Conservation (phyloP, 2,797 vertebrate genomes). For the Melanotaenia boesemani region DNA sequence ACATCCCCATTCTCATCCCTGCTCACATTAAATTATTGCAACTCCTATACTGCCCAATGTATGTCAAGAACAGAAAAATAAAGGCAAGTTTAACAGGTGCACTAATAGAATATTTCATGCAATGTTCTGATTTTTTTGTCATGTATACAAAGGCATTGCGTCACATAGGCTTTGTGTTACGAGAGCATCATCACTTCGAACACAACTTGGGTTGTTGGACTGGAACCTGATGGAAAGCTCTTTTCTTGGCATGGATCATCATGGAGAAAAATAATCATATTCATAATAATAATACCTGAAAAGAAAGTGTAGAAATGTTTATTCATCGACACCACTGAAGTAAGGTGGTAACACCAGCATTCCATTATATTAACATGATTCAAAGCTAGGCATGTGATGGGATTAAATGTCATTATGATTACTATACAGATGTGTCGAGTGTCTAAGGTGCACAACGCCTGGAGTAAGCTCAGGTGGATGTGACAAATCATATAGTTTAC, state of each 20-base stretch:
- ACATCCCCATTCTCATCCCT: constrained; percentile 13
- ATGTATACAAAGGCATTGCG: constrained; percentile 77
- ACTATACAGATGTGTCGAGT: constrained; percentile 78
- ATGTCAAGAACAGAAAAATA: constrained; percentile 73
- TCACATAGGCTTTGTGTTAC: constrained; percentile 65
- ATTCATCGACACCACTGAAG: constrained; percentile 65
- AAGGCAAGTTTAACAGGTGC: constrained; percentile 80
- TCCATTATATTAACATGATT: constrained; percentile 75
- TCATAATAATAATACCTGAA: constrained; percentile 40
- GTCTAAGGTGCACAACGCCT: constrained; percentile 78
- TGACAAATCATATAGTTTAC: constrained; percentile 71
- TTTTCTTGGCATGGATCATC: constrained; percentile 55
- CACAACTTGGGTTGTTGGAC: constrained; percentile 59
- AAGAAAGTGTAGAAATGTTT: constrained; percentile 57
- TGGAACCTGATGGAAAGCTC: constrained; percentile 58
- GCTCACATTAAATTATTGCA: constrained; percentile 71
- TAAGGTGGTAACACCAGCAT: constrained; percentile 76
- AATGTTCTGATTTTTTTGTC: constrained; percentile 72
- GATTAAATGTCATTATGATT: constrained; percentile 72
- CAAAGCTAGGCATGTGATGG: constrained; percentile 71
- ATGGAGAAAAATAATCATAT: constrained; percentile 55
- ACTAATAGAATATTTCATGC: constrained; percentile 82
- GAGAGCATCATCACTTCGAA: constrained; percentile 65
- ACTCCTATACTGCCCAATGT: constrained; percentile 62
- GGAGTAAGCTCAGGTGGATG: constrained; percentile 67